Evolutionary conservation across 2,797 vertebrate genomes (phyloP).

Genomic region (Pantherophis alleghaniensis): DNA sequence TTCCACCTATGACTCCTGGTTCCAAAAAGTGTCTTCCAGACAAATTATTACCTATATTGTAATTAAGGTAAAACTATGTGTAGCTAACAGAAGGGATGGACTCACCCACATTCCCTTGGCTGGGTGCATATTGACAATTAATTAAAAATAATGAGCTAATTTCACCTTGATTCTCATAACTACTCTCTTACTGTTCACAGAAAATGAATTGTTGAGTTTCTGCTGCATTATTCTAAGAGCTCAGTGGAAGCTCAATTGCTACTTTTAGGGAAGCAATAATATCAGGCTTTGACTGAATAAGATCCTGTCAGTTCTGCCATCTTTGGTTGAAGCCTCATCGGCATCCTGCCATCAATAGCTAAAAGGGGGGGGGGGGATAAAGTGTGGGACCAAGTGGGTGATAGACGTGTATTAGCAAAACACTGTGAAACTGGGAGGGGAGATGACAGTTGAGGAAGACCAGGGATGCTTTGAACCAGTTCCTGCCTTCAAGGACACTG

Average conservation of each 20-base stretch:
- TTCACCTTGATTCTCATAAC: constrained; percentile 26
- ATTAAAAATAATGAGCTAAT: constrained; percentile 36
- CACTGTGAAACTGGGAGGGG: neutral
- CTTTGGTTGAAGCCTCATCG: neutral
- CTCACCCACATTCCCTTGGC: neutral
- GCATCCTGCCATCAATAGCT: neutral
- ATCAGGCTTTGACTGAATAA: constrained; percentile 15
- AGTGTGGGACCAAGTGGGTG: neutral
- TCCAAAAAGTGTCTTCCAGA: neutral
- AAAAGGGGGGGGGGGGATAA: neutral
- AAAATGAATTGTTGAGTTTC: constrained; percentile 30
- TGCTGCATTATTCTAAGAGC: neutral
- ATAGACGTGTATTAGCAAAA: neutral
- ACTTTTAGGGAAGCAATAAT: constrained; percentile 8
- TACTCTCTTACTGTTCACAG: constrained; percentile 7
- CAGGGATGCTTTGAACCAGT: neutral
- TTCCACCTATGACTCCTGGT: neutral
- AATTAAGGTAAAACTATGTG: constrained; percentile 7
- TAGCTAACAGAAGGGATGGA: neutral
- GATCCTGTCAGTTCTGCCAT: neutral
- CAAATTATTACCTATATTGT: constrained; percentile 23
- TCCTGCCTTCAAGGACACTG: neutral
- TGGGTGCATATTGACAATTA: constrained; percentile 1
- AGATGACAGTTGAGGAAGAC: neutral
- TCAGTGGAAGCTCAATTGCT: constrained; percentile 23